phyloP scores from a whole-genome alignment of 2,113 vertebrate species.

The Nesoenas mayeri region DNA sequence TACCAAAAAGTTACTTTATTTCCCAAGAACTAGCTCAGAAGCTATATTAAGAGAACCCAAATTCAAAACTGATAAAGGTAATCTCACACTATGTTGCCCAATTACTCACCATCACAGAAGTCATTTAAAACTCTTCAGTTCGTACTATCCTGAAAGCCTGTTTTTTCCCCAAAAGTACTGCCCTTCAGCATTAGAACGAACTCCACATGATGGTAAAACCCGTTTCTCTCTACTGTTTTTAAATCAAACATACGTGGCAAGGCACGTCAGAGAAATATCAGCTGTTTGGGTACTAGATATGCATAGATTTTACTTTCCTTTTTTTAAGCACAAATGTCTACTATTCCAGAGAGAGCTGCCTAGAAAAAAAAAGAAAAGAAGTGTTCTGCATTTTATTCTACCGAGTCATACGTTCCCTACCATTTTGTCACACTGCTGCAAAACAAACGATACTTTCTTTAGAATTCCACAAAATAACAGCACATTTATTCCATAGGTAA shows the following conservation, averaged over 20 bases:
- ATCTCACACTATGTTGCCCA: background rate
- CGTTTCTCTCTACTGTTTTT: background rate
- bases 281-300: background rate
- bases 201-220: background rate
- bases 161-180: background rate
- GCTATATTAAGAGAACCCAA: background rate
- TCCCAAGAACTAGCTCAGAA: background rate
- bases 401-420: conserved; percentile 16
- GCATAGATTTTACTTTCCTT: background rate
- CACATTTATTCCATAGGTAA: background rate
- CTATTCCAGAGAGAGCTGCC: conserved; percentile 45
- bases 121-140: background rate
- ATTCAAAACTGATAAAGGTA: background rate
- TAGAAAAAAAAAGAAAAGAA: background rate
- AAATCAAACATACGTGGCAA: background rate
- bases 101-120: background rate
- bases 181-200: background rate
- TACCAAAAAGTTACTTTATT: background rate
- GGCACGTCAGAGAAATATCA: background rate
- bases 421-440: conserved; percentile 18
- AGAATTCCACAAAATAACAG: conserved; percentile 31
- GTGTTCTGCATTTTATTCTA: conserved; percentile 31
- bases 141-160: background rate
- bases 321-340: conserved; percentile 42
- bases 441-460: conserved; percentile 60